These are phyloP conservation scores for Nephrotoma appendiculata DNA, from an alignment of 2,888 invertebrate species.

Conservation along the genomic window DNA sequence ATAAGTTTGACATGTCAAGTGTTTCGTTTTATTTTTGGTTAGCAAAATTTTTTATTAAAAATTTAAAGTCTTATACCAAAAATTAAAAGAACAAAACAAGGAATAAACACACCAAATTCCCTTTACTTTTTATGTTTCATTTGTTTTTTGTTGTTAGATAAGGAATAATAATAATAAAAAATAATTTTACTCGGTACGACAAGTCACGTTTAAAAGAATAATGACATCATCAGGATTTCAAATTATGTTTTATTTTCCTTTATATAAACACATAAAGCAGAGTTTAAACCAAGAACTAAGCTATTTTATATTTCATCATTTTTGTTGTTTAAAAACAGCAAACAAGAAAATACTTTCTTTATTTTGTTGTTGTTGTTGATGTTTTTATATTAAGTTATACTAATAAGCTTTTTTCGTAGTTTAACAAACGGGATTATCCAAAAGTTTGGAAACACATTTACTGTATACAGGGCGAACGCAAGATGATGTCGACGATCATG, in stretches of 20 bases:
- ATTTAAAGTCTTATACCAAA: not conserved
- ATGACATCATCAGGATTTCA: constrained; percentile 2
- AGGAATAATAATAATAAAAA: not conserved
- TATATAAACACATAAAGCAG: not conserved
- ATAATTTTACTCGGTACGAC: not conserved
- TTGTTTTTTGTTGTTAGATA: not conserved
- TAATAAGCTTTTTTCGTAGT: not conserved
- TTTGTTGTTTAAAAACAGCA: not conserved
- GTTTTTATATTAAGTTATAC: not conserved
- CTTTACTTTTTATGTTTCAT: not conserved
- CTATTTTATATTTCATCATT: not conserved
- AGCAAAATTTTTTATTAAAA: not conserved
- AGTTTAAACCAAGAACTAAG: not conserved
- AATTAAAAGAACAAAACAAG: not conserved
- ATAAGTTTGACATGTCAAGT: not conserved
- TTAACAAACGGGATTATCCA: not conserved
- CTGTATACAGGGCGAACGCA: not conserved
- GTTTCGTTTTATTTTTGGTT: not conserved
- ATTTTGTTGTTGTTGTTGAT: not conserved
- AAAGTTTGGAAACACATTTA: not conserved
- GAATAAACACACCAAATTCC: not conserved
- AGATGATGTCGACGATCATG: not conserved
- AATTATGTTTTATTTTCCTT: not conserved
- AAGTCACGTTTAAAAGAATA: constrained; percentile 1
- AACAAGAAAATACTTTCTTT: not conserved